Base-by-base conservation (phyloP, 1,140 invertebrate genomes). In the Hylyphantes graminicola region DNA sequence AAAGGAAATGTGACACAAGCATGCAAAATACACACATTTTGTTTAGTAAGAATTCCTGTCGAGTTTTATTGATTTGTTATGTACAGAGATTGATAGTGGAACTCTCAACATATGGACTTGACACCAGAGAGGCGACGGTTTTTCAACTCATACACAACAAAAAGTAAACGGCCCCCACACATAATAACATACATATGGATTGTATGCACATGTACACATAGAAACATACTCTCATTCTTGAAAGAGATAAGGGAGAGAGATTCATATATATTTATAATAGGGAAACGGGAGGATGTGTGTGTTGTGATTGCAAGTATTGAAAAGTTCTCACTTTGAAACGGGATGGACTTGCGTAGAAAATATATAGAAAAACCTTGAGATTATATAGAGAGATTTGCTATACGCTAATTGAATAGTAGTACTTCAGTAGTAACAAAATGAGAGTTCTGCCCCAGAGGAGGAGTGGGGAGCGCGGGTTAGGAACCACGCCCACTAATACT, bases 311-410 rank as follows among this genome's bases (percentile, higher is more conserved):
- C 82, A 85, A 77, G 61, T 55, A 61, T 85, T 85, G 76, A 85
- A 85, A 85, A 85, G 82, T 85, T 85, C 82, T 85, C 82, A 85
- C 82, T 85, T 85, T 85, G 82, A 85, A 35, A 85, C 64, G 65
- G 82, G 82, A 85, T 85, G 82, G 82, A 85, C 74, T 85, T 75
- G 82, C 82, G 77, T 83, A 85, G 82, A 85, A 85, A 85, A 85
- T 85, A 83, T 83, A 83, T 85, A 83, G 80, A 85, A 85, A 85
- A 85, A 85, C 54, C 72, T 85, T 70, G 59, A 85, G 82, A 76
- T 85, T 85, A 85, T 64, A 85, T 35, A 35, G 35, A 35, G 35
- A 85, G 76, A 85, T 59, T 63, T 19, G 50, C 35, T 35, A 35
- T 35, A 35, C 35, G 35, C 35, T 35, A 35, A 35, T 35, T 35